Conservation (phyloP, 1,140 invertebrate species). For the Cydia splendana region DNA sequence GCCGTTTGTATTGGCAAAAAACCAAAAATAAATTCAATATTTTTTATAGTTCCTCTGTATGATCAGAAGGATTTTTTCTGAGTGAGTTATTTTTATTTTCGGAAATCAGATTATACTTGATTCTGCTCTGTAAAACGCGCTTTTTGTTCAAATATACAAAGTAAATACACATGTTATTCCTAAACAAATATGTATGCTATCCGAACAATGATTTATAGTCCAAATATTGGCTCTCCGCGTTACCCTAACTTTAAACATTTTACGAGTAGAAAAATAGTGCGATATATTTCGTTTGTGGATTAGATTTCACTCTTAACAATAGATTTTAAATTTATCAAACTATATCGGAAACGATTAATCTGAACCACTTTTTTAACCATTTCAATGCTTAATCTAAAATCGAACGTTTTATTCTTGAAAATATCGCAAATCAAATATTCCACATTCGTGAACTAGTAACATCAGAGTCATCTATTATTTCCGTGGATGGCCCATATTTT, state of each 20-base stretch:
- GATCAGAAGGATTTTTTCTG: not conserved
- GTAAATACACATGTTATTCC: slow-evolving; percentile 19
- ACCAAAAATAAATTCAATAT: not conserved
- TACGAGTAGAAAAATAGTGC: not conserved
- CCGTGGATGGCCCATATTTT: slow-evolving; percentile 41
- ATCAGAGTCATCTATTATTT: slow-evolving; percentile 5
- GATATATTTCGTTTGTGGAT: not conserved
- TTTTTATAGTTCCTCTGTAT: not conserved
- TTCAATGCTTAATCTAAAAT: not conserved
- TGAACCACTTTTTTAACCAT: not conserved
- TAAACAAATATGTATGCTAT: not conserved
- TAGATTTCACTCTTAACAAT: not conserved
- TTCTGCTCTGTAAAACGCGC: not conserved
- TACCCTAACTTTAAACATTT: slow-evolving; percentile 10
- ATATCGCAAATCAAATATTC: not conserved
- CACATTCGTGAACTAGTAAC: not conserved
- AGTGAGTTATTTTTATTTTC: not conserved
- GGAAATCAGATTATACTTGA: not conserved
- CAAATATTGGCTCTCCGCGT: slow-evolving; percentile 12
- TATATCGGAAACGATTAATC: not conserved
- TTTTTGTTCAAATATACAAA: not conserved
- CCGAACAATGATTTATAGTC: slow-evolving; percentile 14
- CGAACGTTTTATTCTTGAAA: not conserved
- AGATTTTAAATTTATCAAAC: not conserved
- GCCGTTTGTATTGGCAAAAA: not conserved